phyloP scores from a whole-genome alignment of 2,113 vertebrate species.

The Callospermophilus lateralis region DNA sequence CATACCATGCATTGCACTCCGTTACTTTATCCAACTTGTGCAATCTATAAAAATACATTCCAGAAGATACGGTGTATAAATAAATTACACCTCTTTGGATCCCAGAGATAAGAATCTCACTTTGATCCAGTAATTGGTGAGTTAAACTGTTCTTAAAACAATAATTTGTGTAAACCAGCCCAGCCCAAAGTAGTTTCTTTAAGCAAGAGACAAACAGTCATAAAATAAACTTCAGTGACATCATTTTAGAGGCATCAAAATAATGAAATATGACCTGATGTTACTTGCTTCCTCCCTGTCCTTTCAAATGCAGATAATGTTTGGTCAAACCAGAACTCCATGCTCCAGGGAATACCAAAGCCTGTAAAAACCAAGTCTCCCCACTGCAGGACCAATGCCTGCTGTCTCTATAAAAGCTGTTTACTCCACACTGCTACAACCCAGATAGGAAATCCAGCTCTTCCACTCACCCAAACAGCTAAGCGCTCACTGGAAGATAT shows the following conservation, averaged over 20 bases:
- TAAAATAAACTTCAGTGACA: constrained; percentile 38
- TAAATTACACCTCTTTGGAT: neutral
- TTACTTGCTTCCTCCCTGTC: neutral
- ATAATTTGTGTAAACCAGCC: neutral
- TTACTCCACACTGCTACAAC: neutral
- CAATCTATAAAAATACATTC: constrained; percentile 53
- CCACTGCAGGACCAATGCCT: neutral
- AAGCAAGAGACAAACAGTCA: neutral
- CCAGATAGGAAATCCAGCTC: neutral
- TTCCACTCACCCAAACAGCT: neutral
- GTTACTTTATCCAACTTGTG: constrained; percentile 14
- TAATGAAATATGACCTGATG: neutral
- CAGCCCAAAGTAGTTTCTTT: neutral
- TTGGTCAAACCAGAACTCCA: neutral
- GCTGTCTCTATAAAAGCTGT: neutral
- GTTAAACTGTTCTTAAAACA: constrained; percentile 49
- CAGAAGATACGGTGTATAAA: neutral
- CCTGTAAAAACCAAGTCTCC: neutral
- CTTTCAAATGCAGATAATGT: constrained; percentile 38
- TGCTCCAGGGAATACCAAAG: neutral
- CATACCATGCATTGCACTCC: neutral
- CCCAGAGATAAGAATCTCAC: constrained; percentile 53
- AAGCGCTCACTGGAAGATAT: neutral
- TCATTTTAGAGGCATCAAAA: constrained; percentile 44
- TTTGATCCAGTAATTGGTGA: constrained; percentile 1